Evolutionary conservation across 2,113 vertebrate species (phyloP).

Genomic region (Falcunculus frontatus): DNA sequence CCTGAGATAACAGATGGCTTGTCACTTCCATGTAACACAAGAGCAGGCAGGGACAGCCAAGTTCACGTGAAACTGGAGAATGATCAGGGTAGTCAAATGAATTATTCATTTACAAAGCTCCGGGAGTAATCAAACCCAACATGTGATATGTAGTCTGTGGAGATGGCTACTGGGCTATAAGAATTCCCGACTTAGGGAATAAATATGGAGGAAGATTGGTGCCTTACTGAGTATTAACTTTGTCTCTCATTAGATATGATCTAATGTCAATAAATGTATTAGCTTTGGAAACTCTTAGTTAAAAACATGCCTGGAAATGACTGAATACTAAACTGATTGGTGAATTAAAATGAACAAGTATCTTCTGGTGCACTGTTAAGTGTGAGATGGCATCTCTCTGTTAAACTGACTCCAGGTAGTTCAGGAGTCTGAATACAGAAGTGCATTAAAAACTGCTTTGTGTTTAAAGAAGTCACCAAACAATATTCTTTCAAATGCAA

Average conservation of each 20-base stretch:
- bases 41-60: conserved; percentile 10
- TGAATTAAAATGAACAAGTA: background rate
- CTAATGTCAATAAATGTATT: background rate
- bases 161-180: background rate
- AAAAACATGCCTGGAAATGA: background rate
- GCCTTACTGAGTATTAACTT: background rate
- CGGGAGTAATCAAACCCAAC: conserved; percentile 16
- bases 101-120: conserved; percentile 55
- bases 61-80: conserved; percentile 23
- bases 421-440: background rate
- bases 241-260: background rate
- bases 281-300: background rate
- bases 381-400: background rate
- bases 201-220: background rate
- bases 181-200: background rate
- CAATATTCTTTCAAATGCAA: background rate
- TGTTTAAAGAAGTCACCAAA: background rate
- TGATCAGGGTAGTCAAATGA: conserved; percentile 27
- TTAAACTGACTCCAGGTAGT: background rate
- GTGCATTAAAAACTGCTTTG: background rate
- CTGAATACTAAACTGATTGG: background rate
- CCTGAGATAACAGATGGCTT: conserved; percentile 35
- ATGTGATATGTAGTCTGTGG: background rate
- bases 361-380: background rate
- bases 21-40: conserved; percentile 30